A percentile compares a stretch with the other conserved stretches of the same genome.
Conservation (phyloP, 2,888 invertebrate genomes). For the Hedychridium roseum region DNA sequence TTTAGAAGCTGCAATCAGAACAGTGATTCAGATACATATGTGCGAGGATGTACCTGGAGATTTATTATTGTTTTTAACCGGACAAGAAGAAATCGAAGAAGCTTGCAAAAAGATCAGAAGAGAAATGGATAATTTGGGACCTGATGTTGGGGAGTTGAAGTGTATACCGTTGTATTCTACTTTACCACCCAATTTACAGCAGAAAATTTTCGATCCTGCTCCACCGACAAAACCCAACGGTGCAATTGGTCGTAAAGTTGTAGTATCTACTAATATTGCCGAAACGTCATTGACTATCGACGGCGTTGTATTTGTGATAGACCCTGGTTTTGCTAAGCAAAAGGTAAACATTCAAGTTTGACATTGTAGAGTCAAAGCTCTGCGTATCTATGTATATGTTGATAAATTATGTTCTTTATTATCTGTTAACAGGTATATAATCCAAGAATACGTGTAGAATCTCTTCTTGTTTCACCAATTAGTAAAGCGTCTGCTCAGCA, state of each 20-base stretch:
- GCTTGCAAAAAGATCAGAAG: slow-evolving; percentile 97
- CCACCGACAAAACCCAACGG: slow-evolving; percentile 91
- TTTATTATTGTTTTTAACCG: slow-evolving; percentile 88
- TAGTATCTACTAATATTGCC: slow-evolving; percentile 98
- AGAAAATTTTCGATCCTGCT: slow-evolving; percentile 96
- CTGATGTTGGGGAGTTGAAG: slow-evolving; percentile 95
- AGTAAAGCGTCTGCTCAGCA: slow-evolving; percentile 99
- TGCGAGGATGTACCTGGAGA: slow-evolving; percentile 93
- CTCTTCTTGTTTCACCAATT: slow-evolving; percentile 96
- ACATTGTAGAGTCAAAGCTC: not conserved
- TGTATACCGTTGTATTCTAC: slow-evolving; percentile 99
- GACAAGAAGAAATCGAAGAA: slow-evolving; percentile 96
- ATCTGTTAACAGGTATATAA: slow-evolving; percentile 75
- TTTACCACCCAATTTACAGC: slow-evolving; percentile 95
- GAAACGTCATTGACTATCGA: slow-evolving; percentile 99
- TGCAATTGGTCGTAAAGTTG: slow-evolving; percentile 90
- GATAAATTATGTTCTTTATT: slow-evolving; percentile 5
- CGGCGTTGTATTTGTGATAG: slow-evolving; percentile 99
- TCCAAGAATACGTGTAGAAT: slow-evolving; percentile 92
- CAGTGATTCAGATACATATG: slow-evolving; percentile 97
- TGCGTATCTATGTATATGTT: slow-evolving; percentile 5
- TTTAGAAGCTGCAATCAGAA: slow-evolving; percentile 96
- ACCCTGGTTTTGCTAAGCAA: slow-evolving; percentile 99
- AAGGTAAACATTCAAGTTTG: slow-evolving; percentile 70
- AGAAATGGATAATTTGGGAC: slow-evolving; percentile 95